Evolutionary conservation across 2,113 vertebrate species (phyloP).

Genomic region (Gyps fulvus): DNA sequence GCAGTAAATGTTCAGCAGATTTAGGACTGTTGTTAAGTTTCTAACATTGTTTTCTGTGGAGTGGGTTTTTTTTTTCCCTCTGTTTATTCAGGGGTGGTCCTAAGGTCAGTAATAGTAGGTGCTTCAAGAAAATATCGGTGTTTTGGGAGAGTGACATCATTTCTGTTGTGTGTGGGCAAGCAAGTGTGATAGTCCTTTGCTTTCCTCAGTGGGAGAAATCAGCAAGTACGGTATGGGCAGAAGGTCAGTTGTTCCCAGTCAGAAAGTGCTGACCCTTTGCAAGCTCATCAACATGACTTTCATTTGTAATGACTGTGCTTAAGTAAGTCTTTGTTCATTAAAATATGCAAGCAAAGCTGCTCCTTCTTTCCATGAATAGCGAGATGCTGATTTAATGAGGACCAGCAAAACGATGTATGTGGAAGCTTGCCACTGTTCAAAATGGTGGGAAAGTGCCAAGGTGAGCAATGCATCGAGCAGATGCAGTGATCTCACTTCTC

Average conservation of each 20-base stretch:
- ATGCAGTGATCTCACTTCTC: background rate
- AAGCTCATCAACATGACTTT: conserved; percentile 59
- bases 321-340: conserved; percentile 61
- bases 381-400: conserved; percentile 48
- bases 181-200: conserved; percentile 35
- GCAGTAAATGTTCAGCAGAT: conserved; percentile 59
- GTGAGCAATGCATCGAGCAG: background rate
- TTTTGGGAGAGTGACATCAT: conserved; percentile 50
- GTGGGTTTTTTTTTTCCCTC: background rate
- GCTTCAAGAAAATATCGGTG: conserved; percentile 52
- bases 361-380: background rate
- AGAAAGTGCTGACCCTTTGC: conserved; percentile 64
- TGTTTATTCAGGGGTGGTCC: conserved; percentile 65
- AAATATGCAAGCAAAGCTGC: conserved; percentile 61
- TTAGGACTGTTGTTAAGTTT: conserved; percentile 37
- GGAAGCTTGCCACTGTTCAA: conserved; percentile 1
- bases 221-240: conserved; percentile 24
- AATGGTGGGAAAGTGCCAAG: conserved; percentile 12
- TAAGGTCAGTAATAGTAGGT: conserved; percentile 58
- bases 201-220: conserved; percentile 53
- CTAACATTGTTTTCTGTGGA: conserved; percentile 29
- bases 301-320: conserved; percentile 59
- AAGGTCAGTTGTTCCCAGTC: conserved; percentile 53
- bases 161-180: conserved; percentile 59
- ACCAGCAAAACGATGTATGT: background rate